phyloP scores from a whole-genome alignment of 2,888 invertebrate genomes.

The Candidula unifasciata region DNA sequence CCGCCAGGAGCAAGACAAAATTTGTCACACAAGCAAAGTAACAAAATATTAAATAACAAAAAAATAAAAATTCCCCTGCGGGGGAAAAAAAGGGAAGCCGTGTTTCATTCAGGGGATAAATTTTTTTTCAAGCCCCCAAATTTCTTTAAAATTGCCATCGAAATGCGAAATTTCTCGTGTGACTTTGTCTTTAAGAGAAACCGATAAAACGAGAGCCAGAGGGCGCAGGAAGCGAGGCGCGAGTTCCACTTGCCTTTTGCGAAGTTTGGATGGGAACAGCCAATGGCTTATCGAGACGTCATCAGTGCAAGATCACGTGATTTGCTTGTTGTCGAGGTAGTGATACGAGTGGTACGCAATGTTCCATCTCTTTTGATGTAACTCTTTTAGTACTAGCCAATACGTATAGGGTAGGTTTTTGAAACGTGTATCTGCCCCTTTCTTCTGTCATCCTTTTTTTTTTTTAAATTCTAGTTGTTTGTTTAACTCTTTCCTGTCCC shows the following conservation, averaged over 20 bases:
- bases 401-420: too few species aligned
- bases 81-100: not conserved
- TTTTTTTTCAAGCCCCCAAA: slow-evolving; percentile 43
- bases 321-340: too few species aligned
- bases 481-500: too few species aligned
- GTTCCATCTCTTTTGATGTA: too few species aligned
- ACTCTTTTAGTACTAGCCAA: too few species aligned
- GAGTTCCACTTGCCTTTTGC: not conserved
- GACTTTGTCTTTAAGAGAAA: slow-evolving; percentile 26
- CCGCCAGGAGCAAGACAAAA: slow-evolving; percentile 23
- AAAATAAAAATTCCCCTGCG: not conserved
- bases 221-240: not conserved
- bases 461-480: too few species aligned
- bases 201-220: slow-evolving; percentile 11
- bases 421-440: too few species aligned
- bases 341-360: too few species aligned
- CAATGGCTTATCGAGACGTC: not conserved
- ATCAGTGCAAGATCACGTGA: not conserved
- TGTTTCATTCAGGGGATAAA: slow-evolving; percentile 18
- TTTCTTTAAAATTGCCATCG: slow-evolving; percentile 40
- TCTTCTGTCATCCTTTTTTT: too few species aligned
- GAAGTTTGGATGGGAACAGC: not conserved
- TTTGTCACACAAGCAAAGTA: not conserved
- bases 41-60: not conserved
- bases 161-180: slow-evolving; percentile 24